A percentile compares a stretch with the other conserved stretches of the same genome.
These are phyloP conservation scores for Trichosurus vulpecula DNA, from an alignment of 2,797 vertebrate genomes.

Conservation along the genomic window DNA sequence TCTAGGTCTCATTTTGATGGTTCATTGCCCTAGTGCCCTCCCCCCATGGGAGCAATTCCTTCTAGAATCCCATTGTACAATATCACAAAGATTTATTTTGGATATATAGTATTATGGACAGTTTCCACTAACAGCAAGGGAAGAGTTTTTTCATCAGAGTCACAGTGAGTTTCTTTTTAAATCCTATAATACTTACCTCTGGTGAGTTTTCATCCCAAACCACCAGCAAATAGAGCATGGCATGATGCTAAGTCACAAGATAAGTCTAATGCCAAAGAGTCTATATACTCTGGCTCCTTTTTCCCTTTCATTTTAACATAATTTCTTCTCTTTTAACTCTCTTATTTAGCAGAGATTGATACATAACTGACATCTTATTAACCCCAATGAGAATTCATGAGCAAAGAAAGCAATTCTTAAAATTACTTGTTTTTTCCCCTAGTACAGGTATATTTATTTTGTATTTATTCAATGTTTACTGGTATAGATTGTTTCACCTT, in stretches of 20 bases:
- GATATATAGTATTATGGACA: background rate
- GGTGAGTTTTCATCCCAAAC: constrained; percentile 2
- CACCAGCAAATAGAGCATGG: background rate
- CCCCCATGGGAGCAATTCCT: background rate
- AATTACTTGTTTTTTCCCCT: background rate
- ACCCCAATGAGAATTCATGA: background rate
- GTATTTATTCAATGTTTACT: background rate
- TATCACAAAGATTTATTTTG: background rate
- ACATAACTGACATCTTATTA: background rate
- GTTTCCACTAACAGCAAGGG: background rate
- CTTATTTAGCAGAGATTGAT: constrained; percentile 2
- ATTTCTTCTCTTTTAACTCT: background rate
- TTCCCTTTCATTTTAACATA: background rate
- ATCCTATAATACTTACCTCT: background rate
- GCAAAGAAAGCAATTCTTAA: background rate
- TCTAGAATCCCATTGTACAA: background rate
- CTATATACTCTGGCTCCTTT: background rate
- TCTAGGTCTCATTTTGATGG: background rate
- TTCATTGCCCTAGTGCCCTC: background rate
- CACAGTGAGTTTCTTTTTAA: background rate
- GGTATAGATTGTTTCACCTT: background rate
- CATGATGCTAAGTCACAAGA: background rate
- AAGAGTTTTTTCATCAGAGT: background rate
- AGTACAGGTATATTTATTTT: background rate
- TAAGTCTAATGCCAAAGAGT: constrained; percentile 7